These are phyloP conservation scores for Morinoia aosen DNA, from an alignment of 2,888 invertebrate species.

Conservation along the genomic window DNA sequence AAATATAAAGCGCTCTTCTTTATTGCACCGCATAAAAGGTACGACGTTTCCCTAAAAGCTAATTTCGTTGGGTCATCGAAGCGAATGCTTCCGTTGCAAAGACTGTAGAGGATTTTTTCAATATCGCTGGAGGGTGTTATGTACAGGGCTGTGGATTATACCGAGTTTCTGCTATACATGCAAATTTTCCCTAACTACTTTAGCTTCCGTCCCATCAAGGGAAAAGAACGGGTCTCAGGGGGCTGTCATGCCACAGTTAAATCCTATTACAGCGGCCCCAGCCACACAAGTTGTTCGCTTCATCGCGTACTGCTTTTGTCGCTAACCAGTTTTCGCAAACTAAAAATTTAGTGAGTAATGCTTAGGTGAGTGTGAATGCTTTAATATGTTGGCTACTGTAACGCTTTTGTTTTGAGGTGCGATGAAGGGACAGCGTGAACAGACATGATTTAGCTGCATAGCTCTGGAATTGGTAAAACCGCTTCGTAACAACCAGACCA, in stretches of 20 bases:
- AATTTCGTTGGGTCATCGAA: background rate
- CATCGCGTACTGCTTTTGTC: background rate
- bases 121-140: slow-evolving; percentile 40
- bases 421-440: background rate
- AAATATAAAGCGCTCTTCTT: background rate
- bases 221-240: slow-evolving; percentile 36
- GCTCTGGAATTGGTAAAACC: too few species aligned
- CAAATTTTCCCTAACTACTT: slow-evolving; percentile 52
- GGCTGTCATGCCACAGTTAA: slow-evolving; percentile 7
- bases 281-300: background rate
- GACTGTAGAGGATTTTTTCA: slow-evolving; percentile 10
- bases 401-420: background rate
- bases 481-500: too few species aligned
- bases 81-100: background rate
- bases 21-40: background rate
- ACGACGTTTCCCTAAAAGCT: background rate
- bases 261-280: background rate
- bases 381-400: background rate
- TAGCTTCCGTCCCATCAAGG: slow-evolving; percentile 50
- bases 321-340: background rate
- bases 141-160: slow-evolving; percentile 44
- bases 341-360: background rate
- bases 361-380: background rate
- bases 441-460: background rate
- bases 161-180: slow-evolving; percentile 48